These are phyloP conservation scores for Leiothrix lutea DNA, from an alignment of 2,113 vertebrate genomes.

Conservation along the genomic window DNA sequence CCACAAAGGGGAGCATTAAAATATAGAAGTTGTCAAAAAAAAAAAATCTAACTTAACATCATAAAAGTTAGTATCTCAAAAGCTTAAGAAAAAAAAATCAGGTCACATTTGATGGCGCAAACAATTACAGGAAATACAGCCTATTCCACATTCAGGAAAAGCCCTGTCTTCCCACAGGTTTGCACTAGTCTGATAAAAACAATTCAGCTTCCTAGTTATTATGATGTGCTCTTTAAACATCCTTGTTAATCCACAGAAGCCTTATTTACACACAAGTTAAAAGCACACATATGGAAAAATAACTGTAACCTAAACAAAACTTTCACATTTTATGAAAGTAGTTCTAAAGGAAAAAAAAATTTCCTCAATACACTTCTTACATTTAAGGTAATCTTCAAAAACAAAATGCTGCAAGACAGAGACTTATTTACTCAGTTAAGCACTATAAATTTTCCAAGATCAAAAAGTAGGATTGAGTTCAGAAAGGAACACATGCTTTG, in stretches of 20 bases:
- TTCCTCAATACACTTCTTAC: background rate
- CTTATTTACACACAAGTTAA: conserved; percentile 8
- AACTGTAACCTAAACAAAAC: conserved; percentile 15
- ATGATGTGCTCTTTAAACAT: conserved; percentile 67
- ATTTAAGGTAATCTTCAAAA: background rate
- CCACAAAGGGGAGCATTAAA: background rate
- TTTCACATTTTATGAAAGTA: background rate
- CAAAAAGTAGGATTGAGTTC: background rate
- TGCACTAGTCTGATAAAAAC: conserved; percentile 69
- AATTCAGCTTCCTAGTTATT: conserved; percentile 65
- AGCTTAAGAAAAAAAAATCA: background rate
- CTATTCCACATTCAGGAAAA: conserved; percentile 62
- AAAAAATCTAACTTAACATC: background rate
- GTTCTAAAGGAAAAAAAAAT: background rate
- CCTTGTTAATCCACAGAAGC: conserved; percentile 38
- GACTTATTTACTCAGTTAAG: background rate
- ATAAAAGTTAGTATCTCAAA: background rate
- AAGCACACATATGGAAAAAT: background rate
- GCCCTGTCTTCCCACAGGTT: conserved; percentile 68
- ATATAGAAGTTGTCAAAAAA: background rate
- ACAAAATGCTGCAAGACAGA: background rate
- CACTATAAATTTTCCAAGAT: background rate
- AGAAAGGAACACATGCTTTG: background rate
- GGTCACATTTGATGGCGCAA: conserved; percentile 60
- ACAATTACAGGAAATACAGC: conserved; percentile 75